Evolutionary conservation across 2,888 invertebrate genomes (phyloP), one percentile per base, ranked within the genome.

Genomic region (Crocallis elinguaria): DNA sequence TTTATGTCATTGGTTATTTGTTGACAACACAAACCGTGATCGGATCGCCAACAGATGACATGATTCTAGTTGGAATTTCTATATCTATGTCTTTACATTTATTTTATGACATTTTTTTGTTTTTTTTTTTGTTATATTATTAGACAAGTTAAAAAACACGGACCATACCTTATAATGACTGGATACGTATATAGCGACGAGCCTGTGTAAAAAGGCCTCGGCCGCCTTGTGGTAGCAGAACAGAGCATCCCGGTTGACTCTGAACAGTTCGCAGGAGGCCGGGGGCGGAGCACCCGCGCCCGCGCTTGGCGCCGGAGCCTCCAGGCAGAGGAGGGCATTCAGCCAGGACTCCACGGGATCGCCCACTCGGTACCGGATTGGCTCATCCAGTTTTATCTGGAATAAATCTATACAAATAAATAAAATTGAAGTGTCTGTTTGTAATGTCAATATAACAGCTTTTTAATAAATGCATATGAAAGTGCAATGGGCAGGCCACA

Each of bases 221-320:
- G 97, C 96, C 0, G 98, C 98, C 75, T 96, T 96, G 77, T 99
- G 98, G 82, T 98, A 99, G 48, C 98, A 98, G 88, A 99, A 99
- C 19, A 99, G 86, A 0, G 99, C 98, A 82, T 99, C 99, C 0
- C 89, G 54, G 94, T 96, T 86, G 49, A 98, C 95, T 48, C 97
- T 95, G 84, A 95, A 97, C 38, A 99, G 93, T 60, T 98, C 96
- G 82, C 99, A 99, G 23, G 93, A 91, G 56, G 95, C 94, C 0
- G 98, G 98, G 0, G 97, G 94, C 21, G 99, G 99, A 60, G 98
- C 97, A 1, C 98, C 98, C 0, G 95, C 94, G 44, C 95, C 92
- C 0, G 94, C 91, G 0, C 94, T 81, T 0, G 95, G 93, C 16
- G 94, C 86, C 13, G 95, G 95, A 0, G 97, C 95, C 85, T 99